These are phyloP conservation scores for Amazona vittata DNA, from an alignment of 2,113 vertebrate species.

Conservation along the genomic window DNA sequence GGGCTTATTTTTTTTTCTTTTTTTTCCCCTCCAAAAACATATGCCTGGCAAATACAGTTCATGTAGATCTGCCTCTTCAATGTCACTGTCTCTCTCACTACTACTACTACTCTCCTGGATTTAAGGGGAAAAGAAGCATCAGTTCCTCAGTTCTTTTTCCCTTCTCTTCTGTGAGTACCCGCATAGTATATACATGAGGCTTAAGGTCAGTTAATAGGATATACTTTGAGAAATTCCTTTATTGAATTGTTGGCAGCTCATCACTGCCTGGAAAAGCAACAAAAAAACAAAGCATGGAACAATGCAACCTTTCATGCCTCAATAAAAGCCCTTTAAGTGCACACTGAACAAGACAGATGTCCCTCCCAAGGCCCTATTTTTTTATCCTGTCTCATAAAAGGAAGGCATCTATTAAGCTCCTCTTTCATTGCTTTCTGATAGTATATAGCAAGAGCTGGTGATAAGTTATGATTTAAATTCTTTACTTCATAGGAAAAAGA, in stretches of 20 bases:
- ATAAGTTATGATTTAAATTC: constrained; percentile 15
- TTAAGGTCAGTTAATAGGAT: constrained; percentile 11
- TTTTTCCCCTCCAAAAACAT: not conserved
- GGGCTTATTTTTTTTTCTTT: accelerated
- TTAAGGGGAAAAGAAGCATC: not conserved
- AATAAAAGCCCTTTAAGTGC: constrained; percentile 43
- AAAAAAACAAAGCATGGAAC: constrained; percentile 45
- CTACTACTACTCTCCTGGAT: not conserved
- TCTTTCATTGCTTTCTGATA: constrained; percentile 10
- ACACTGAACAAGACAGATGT: constrained; percentile 40
- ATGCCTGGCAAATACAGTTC: not conserved
- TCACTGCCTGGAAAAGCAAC: constrained; percentile 10
- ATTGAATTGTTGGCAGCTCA: constrained; percentile 40
- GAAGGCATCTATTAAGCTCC: constrained; percentile 12
- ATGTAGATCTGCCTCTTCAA: not conserved
- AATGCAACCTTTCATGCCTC: constrained; percentile 21
- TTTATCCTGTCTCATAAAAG: constrained; percentile 31
- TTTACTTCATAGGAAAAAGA: not conserved
- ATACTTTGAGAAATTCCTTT: constrained; percentile 25
- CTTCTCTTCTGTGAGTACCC: not conserved
- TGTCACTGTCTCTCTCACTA: not conserved
- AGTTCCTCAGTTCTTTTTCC: not conserved
- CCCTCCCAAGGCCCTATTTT: constrained; percentile 5
- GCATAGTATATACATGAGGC: not conserved
- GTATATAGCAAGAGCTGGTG: not conserved